Base-by-base conservation (phyloP, 2,888 invertebrate genomes). In the Xestia c-nigrum region DNA sequence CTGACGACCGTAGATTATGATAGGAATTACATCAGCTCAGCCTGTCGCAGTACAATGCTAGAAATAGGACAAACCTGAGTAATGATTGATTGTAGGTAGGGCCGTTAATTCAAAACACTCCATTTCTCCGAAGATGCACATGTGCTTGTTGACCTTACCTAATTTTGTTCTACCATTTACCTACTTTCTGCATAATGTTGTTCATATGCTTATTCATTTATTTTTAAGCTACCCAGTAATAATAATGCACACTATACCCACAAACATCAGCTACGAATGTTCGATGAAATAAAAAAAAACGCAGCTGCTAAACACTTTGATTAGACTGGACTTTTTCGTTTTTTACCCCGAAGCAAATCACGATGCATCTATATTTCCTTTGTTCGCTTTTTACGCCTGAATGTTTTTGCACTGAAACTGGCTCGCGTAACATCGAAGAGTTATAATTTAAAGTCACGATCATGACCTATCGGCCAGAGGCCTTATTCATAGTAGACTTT, bases 381-480 rank as follows among this genome's bases (percentile, higher is more conserved):
- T 80, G 71, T 81, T 79, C 67, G 31, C 31, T 80, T 70, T 73
- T 67, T 72, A 57, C 14, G 38, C 14, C 31, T 55, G 46, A 66
- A 43, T 50, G 64, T 76, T 81, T 75, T 78, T 85, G 70, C 52
- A 21, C 52, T 74, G 43, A 63, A 63, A 66, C 61, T 57, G 24
- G 59, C 65, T 84, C 47, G 61, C 67, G 40, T 55, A 66, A 57
- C 40, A 71, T 50, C n/a, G 65, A 65, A 52, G 19, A 75, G 47
- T 70, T 67, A 61, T 31, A 24, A 61, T 63, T 79, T 65, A 7
- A 43, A 87, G 81, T 78, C 87, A 85, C 76, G 85, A 87, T 87
- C 72, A 68, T 74, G 85, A 85, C 71, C 78, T 68, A 46, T 64
- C 69, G 64, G 73, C 68, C 67, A 72, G 50, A 73, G 64, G 69